Percentiles rank a stretch among this genome's conserved stretches.
Evolutionary conservation across 2,888 invertebrate genomes (phyloP).

Genomic region (Tuta absoluta): DNA sequence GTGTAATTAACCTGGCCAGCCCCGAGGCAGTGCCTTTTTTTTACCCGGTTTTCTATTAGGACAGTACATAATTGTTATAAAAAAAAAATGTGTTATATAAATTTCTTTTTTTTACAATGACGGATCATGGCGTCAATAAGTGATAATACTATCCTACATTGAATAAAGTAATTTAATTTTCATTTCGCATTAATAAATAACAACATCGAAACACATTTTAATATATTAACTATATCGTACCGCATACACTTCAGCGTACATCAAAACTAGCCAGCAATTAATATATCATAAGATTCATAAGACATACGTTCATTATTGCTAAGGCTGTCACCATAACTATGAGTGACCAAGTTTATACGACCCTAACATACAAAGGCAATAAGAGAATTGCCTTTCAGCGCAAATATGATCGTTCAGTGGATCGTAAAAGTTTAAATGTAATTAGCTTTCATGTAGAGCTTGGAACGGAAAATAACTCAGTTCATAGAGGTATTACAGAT

Average conservation of each 20-base stretch:
- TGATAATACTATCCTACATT: too few species aligned
- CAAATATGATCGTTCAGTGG: conserved; percentile 1
- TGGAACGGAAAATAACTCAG: neutral
- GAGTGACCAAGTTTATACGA: neutral
- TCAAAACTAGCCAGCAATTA: neutral
- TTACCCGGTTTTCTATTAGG: too few species aligned
- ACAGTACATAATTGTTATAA: too few species aligned
- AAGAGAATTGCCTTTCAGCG: conserved; percentile 4
- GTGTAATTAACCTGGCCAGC: too few species aligned
- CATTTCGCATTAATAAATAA: too few species aligned
- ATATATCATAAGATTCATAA: neutral
- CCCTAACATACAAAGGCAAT: conserved; percentile 8
- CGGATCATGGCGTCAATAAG: too few species aligned
- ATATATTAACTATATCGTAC: too few species aligned
- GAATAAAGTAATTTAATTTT: too few species aligned
- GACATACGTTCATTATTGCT: conserved; percentile 3
- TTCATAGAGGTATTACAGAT: neutral
- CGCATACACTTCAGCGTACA: neutral
- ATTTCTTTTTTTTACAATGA: too few species aligned
- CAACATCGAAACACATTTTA: too few species aligned
- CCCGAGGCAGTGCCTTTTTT: too few species aligned
- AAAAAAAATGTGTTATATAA: too few species aligned
- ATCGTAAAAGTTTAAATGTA: neutral
- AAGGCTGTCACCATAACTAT: neutral
- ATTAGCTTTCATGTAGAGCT: neutral